These are phyloP conservation scores for Carduelis carduelis DNA, from an alignment of 2,797 vertebrate species.

Conservation along the genomic window DNA sequence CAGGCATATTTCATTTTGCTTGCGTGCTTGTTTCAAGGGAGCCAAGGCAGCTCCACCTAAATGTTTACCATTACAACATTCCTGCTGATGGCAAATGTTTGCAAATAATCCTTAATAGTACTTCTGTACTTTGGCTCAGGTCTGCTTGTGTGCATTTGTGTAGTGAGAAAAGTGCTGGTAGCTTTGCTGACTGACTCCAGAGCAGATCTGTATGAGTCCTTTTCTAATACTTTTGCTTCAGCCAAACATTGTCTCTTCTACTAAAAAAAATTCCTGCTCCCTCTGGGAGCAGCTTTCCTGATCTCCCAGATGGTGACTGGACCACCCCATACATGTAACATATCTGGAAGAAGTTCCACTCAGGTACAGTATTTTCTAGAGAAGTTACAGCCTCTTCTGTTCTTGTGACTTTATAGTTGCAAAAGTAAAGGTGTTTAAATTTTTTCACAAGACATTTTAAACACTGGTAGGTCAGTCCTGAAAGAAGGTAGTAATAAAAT, in stretches of 20 bases:
- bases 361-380: not conserved
- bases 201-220: not conserved
- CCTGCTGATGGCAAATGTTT: not conserved
- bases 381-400: not conserved
- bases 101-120: not conserved
- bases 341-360: not conserved
- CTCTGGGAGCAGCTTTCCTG: accelerated
- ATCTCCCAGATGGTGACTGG: not conserved
- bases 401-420: not conserved
- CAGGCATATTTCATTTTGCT: not conserved
- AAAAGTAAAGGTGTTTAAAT: not conserved
- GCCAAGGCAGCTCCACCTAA: not conserved
- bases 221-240: not conserved
- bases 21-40: not conserved
- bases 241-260: not conserved
- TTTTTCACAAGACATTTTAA: not conserved
- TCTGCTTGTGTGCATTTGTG: not conserved
- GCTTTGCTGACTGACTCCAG: not conserved
- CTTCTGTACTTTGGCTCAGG: not conserved
- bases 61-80: not conserved
- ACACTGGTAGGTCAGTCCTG: not conserved
- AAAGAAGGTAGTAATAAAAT: not conserved
- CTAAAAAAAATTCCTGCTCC: not conserved
- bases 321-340: not conserved
- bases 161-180: not conserved